phyloP scores from a whole-genome alignment of 2,888 invertebrate genomes.

The Phytoseiulus persimilis region DNA sequence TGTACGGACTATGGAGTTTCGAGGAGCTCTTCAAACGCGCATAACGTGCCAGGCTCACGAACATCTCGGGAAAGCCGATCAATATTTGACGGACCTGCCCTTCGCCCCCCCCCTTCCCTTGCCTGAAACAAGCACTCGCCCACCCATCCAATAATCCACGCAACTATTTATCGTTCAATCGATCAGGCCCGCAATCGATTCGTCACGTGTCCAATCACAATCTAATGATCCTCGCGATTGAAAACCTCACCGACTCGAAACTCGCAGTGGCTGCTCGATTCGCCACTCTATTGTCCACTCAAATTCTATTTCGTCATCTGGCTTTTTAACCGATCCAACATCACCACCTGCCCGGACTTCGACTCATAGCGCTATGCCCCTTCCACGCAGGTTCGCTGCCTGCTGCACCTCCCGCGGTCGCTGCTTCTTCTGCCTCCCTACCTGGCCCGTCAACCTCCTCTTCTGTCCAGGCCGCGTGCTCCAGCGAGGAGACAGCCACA shows the following conservation, averaged over 20 bases:
- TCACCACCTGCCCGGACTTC: background rate
- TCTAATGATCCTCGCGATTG: background rate
- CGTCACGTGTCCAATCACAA: background rate
- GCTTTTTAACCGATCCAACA: background rate
- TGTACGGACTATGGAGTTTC: background rate
- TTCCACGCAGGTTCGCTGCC: conserved; percentile 35
- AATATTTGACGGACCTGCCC: background rate
- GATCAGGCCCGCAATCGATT: background rate
- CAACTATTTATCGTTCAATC: too few species aligned
- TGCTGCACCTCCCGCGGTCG: conserved; percentile 22
- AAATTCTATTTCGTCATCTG: background rate
- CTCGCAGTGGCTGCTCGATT: background rate
- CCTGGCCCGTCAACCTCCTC: conserved; percentile 25
- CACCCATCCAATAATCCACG: too few species aligned
- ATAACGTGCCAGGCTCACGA: background rate
- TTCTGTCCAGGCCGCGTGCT: background rate
- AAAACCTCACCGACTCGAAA: too few species aligned
- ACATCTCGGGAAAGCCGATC: background rate
- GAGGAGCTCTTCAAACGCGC: background rate
- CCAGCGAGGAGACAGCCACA: background rate
- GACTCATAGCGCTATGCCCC: conserved; percentile 1
- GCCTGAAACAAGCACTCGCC: too few species aligned
- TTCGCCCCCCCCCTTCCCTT: too few species aligned
- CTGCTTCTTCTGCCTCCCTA: conserved; percentile 19
- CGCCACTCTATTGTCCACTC: background rate